Evolutionary conservation across 1,140 invertebrate species (phyloP), one percentile per base, ranked within the genome.

Genomic region (Ceratosolen fusciceps): DNA sequence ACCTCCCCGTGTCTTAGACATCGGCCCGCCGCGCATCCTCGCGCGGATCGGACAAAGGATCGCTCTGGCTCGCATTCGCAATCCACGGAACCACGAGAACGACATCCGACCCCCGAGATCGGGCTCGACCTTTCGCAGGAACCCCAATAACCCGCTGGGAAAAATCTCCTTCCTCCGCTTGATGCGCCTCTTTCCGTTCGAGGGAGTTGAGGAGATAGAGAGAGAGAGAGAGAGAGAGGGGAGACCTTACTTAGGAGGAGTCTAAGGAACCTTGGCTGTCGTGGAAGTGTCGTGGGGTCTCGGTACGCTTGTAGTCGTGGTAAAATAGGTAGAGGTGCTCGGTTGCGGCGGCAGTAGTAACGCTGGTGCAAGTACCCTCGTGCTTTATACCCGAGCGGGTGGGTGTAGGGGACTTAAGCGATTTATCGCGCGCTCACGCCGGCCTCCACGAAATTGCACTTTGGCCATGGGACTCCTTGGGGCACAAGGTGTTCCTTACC

Each of bases 61-160:
- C n/a, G 19, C n/a, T n/a, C n/a, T n/a, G n/a, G n/a, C n/a, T 43
- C 67, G 9, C 39, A 4, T 0, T 9, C 9, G 34, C 19, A 67
- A 47, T 34, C n/a, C 12, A n/a, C 12, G 29, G 39, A 1, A 68
- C n/a, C 2, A 26, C 49, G 49, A 21, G 9, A 16, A 3, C 49
- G 10, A 52, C 12, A 19, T 52, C 10, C 49, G 49, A 52, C 12
- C 2, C 3, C 19, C 3, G 14, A 52, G 49, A 52, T 52, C 5
- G 14, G 9, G 49, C 5, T 52, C 19, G 65, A 29, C 39, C 43
- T 2, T 68, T 76, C 62, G 49, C 19, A 47, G 34, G 65, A 77
- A 70, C 47, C 24, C 68, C 19, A n/a, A 52, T 77, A 39, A 70
- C 74, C 74, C 39, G 74, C 74, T 77, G 62, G 16, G 65, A 77